Percentiles rank a stretch among this genome's conserved stretches.
Evolutionary conservation across 2,113 vertebrate genomes (phyloP).

Genomic region (sheep (Ovis aries)): DNA sequence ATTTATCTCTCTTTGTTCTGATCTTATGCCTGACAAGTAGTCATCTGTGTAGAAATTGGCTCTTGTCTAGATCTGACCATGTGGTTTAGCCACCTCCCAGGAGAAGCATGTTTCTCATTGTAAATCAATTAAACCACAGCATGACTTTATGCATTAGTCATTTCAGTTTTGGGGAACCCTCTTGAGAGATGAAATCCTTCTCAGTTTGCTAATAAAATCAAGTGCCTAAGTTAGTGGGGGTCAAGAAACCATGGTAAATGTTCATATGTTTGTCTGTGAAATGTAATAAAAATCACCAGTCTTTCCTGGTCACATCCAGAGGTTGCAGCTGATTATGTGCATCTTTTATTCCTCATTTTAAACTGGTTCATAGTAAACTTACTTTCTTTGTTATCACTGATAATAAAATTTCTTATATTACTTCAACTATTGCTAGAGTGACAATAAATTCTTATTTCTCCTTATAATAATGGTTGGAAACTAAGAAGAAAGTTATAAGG

Average conservation of each 20-base stretch:
- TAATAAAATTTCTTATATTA: not conserved
- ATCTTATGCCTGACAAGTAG: not conserved
- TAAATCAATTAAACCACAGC: slow-evolving; percentile 35
- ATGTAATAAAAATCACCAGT: not conserved
- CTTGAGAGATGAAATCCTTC: slow-evolving; percentile 6
- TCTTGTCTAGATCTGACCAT: not conserved
- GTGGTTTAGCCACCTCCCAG: not conserved
- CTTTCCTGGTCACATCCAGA: not conserved
- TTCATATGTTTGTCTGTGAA: not conserved
- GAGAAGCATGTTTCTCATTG: slow-evolving; percentile 2
- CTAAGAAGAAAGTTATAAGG: not conserved
- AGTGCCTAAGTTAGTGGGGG: not conserved
- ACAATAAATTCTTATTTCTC: not conserved
- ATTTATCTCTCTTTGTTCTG: not conserved
- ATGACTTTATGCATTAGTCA: slow-evolving; percentile 21
- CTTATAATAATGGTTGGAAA: not conserved
- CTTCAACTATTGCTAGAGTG: not conserved
- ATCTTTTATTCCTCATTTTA: not conserved
- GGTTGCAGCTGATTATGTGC: not conserved
- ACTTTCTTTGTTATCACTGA: not conserved
- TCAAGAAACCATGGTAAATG: not conserved
- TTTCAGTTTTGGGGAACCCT: not conserved
- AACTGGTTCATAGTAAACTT: not conserved
- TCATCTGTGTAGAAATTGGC: not conserved
- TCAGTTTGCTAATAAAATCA: slow-evolving; percentile 21